These are phyloP conservation scores for Drosophila parthenogenetica DNA, from an alignment of 2,888 invertebrate species.

Conservation along the genomic window DNA sequence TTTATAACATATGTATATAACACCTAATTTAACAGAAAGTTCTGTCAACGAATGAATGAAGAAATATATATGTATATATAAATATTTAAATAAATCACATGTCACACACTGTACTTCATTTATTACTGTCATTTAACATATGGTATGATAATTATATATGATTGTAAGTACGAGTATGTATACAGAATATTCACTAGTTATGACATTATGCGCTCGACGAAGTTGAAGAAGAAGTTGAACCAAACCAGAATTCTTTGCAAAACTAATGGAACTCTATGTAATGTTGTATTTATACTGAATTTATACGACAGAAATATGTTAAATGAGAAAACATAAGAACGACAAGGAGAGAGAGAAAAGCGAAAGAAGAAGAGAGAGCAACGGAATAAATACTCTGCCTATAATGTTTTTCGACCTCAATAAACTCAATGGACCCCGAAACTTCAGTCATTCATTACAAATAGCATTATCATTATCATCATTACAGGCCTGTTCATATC, in stretches of 20 bases:
- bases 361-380: slow-evolving; percentile 21
- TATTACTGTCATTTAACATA: slow-evolving; percentile 40
- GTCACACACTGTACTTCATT: slow-evolving; percentile 59
- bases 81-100: slow-evolving; percentile 50
- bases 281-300: slow-evolving; percentile 74
- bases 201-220: slow-evolving; percentile 57
- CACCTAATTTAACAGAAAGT: slow-evolving; percentile 24
- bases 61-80: slow-evolving; percentile 25
- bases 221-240: slow-evolving; percentile 38
- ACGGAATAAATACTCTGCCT: slow-evolving; percentile 20
- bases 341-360: slow-evolving; percentile 28
- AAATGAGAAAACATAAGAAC: slow-evolving; percentile 35
- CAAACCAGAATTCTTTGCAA: slow-evolving; percentile 63
- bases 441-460: background rate
- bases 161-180: slow-evolving; percentile 54
- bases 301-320: slow-evolving; percentile 35
- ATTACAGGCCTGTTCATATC: slow-evolving; percentile 4
- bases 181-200: slow-evolving; percentile 58
- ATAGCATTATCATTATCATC: background rate
- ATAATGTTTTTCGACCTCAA: slow-evolving; percentile 15
- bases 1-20: slow-evolving; percentile 14
- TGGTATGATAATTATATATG: slow-evolving; percentile 50
- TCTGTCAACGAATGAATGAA: slow-evolving; percentile 13
- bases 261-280: slow-evolving; percentile 67
- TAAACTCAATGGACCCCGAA: slow-evolving; percentile 14